phyloP scores from a whole-genome alignment of 2,888 invertebrate species.

The Pristionchus fissidentatus region DNA sequence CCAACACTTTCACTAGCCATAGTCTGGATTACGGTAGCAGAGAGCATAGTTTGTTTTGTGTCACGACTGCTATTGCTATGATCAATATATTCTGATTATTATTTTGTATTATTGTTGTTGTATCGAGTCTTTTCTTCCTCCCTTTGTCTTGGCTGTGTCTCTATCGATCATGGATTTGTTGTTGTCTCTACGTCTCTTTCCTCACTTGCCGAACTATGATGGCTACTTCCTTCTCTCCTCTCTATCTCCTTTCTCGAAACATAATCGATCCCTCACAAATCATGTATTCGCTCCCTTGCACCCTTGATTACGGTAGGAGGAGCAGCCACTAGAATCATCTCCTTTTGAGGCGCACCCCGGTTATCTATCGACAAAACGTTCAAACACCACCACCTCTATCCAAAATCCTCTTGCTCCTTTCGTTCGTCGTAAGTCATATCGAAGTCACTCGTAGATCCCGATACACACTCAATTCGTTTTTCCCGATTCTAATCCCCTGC shows the following conservation, averaged over 20 bases:
- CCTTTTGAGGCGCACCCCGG: constrained; percentile 3
- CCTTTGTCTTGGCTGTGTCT: not conserved
- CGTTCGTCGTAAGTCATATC: not conserved
- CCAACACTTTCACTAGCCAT: not conserved
- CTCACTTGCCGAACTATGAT: not conserved
- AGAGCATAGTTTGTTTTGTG: too few species aligned
- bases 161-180: not conserved
- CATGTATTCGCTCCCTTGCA: not conserved
- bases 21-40: not conserved
- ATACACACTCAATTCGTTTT: not conserved
- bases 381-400: constrained; percentile 13
- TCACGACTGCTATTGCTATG: not conserved
- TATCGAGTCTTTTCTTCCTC: not conserved
- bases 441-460: not conserved
- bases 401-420: constrained; percentile 7
- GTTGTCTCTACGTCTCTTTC: not conserved
- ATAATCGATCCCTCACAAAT: not conserved
- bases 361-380: constrained; percentile 10
- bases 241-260: not conserved
- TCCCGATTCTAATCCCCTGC: constrained; percentile 16
- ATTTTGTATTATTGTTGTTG: not conserved
- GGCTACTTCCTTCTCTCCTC: not conserved
- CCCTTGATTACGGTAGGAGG: too few species aligned
- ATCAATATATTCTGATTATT: not conserved
- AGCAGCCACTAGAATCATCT: constrained; percentile 8